Percentiles rank a stretch among this genome's conserved stretches.
phyloP scores from a whole-genome alignment of 2,797 vertebrate genomes.

The Sarcoramphus papa region DNA sequence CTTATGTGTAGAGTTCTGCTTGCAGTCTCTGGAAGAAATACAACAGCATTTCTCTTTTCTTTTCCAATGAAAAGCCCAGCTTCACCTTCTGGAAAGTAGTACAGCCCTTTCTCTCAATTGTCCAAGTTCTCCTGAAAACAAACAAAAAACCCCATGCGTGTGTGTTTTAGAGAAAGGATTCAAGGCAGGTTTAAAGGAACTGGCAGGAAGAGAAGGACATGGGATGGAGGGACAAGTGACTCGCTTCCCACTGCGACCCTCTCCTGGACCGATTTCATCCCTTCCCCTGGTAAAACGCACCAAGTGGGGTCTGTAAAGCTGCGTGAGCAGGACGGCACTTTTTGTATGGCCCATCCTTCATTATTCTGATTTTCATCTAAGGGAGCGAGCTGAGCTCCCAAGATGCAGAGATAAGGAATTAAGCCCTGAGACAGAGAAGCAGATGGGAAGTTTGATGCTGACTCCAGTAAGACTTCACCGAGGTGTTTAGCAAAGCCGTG shows the following conservation, averaged over 20 bases:
- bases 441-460: background rate
- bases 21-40: background rate
- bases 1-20: background rate
- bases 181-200: background rate
- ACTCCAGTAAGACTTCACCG: background rate
- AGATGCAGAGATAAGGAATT: background rate
- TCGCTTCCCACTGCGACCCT: background rate
- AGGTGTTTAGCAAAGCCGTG: background rate
- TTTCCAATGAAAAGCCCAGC: background rate
- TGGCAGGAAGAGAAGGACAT: background rate
- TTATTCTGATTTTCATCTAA: background rate
- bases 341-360: background rate
- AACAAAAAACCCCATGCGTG: background rate
- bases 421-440: background rate
- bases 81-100: background rate
- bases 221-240: background rate
- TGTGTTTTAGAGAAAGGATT: background rate
- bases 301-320: background rate
- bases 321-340: background rate
- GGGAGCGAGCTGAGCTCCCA: background rate
- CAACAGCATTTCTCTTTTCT: background rate
- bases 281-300: background rate
- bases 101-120: background rate
- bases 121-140: conserved; percentile 62
- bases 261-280: rapidly evolving